These are phyloP conservation scores for Acanthococcus lagerstroemiae DNA, from an alignment of 2,888 invertebrate genomes.

Conservation along the genomic window DNA sequence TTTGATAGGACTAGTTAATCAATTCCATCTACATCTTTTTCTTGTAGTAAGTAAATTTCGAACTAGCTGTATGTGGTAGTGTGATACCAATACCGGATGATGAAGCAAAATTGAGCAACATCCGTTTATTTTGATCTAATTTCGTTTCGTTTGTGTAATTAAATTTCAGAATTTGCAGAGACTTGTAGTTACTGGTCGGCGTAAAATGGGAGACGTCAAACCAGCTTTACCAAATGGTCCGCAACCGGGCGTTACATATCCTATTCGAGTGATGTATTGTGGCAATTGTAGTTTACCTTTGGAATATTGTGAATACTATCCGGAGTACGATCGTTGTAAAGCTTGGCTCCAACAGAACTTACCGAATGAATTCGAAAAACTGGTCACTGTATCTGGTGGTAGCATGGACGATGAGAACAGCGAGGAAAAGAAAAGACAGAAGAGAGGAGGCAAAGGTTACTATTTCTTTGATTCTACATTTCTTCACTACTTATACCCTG, in stretches of 20 bases:
- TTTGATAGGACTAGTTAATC: too few relatives aligned
- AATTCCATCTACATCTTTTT: too few relatives aligned
- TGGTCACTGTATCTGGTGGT: conserved; percentile 52
- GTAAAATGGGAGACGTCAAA: conserved; percentile 11
- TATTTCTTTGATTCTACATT: neutral
- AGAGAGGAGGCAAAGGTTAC: conserved; percentile 80
- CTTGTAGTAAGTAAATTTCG: too few relatives aligned
- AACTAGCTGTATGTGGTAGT: too few relatives aligned
- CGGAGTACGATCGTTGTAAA: conserved; percentile 94
- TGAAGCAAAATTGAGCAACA: too few relatives aligned
- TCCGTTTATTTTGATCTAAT: too few relatives aligned
- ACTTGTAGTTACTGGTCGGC: too few relatives aligned
- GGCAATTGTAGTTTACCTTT: conserved; percentile 92
- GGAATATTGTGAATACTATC: conserved; percentile 98
- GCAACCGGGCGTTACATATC: conserved; percentile 49
- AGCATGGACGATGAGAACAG: conserved; percentile 58
- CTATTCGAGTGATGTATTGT: conserved; percentile 75
- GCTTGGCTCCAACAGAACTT: conserved; percentile 91
- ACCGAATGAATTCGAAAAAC: conserved; percentile 85
- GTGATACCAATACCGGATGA: too few relatives aligned
- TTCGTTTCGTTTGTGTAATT: too few relatives aligned
- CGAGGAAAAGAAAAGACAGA: conserved; percentile 91
- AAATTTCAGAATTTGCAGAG: too few relatives aligned
- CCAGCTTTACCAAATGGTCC: conserved; percentile 19
- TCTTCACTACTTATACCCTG: neutral